Percentiles rank a stretch among this genome's conserved stretches.
phyloP scores from a whole-genome alignment of 2,797 vertebrate genomes.

The Phalanger gymnotis region DNA sequence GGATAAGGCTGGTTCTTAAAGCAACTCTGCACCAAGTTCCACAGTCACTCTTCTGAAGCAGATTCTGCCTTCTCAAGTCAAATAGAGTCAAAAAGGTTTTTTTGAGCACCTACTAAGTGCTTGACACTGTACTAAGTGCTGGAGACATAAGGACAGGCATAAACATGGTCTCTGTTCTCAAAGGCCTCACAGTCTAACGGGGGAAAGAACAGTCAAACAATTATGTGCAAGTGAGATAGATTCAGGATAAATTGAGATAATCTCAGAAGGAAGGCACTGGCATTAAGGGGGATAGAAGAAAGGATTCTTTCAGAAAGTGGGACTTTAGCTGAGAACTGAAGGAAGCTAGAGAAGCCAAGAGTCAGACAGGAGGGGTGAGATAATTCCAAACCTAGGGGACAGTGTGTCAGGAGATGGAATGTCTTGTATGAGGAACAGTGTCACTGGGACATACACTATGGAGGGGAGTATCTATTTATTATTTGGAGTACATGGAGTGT shows the following conservation, averaged over 20 bases:
- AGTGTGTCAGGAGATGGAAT: not conserved
- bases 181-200: not conserved
- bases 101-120: not conserved
- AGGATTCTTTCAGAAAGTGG: not conserved
- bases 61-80: not conserved
- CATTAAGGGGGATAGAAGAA: not conserved
- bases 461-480: not conserved
- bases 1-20: not conserved
- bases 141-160: not conserved
- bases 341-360: not conserved
- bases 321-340: not conserved
- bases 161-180: not conserved
- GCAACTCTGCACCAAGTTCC: fast-evolving
- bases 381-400: not conserved
- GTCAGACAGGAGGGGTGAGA: not conserved
- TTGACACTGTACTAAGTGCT: not conserved
- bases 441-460: not conserved
- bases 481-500: not conserved
- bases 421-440: not conserved
- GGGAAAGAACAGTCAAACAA: not conserved
- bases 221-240: not conserved
- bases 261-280: not conserved
- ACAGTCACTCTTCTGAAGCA: not conserved
- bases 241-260: not conserved
- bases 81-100: not conserved